phyloP scores from a whole-genome alignment of 2,113 vertebrate genomes.

The Cheirogaleus medius region DNA sequence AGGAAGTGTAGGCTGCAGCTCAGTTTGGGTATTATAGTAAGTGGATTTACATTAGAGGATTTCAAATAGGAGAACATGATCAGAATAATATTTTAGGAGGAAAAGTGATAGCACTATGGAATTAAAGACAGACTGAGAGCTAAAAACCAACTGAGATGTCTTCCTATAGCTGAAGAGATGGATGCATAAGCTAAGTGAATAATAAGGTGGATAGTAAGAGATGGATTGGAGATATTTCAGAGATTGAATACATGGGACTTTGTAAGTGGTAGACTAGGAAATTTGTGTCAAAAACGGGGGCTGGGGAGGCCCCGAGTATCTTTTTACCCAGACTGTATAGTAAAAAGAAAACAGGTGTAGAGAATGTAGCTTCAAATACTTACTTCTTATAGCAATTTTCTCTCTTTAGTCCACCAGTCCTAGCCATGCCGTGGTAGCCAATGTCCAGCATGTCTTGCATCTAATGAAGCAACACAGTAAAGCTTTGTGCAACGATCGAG shows the following conservation, averaged over 20 bases:
- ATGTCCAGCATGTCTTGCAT: constrained; percentile 95
- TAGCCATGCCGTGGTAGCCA: constrained; percentile 96
- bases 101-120: background rate
- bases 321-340: background rate
- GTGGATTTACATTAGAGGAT: background rate
- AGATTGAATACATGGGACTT: background rate
- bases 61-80: background rate
- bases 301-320: background rate
- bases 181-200: background rate
- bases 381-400: background rate
- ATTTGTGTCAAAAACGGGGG: background rate
- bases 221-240: background rate
- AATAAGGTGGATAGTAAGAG: background rate
- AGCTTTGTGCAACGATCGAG: constrained; percentile 92
- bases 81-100: background rate
- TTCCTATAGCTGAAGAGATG: background rate
- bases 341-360: background rate
- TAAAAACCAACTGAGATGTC: background rate
- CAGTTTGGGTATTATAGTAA: background rate
- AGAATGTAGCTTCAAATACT: background rate
- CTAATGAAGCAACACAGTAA: constrained; percentile 96
- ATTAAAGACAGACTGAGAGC: background rate
- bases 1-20: background rate
- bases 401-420: constrained; percentile 90
- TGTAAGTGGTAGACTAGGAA: background rate